These are phyloP conservation scores for Acropternis orthonyx DNA, from an alignment of 2,797 vertebrate genomes.

Conservation along the genomic window DNA sequence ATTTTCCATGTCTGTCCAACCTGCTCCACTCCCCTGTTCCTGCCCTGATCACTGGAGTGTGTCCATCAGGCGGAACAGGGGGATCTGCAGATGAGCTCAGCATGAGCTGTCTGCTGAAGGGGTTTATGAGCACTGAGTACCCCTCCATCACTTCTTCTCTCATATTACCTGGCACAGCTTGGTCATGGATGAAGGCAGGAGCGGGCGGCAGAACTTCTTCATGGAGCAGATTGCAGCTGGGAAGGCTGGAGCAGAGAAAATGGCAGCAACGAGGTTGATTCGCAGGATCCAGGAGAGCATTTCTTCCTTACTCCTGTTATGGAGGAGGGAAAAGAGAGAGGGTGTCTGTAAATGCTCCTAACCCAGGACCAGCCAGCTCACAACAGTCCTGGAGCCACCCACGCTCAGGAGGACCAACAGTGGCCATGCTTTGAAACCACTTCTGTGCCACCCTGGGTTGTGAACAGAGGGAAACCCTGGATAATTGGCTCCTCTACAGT, in stretches of 20 bases:
- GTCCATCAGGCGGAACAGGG: background rate
- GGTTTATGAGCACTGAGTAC: background rate
- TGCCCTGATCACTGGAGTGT: background rate
- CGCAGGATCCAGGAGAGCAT: slow-evolving; percentile 97
- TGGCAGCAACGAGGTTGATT: slow-evolving; percentile 93
- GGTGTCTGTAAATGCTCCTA: background rate
- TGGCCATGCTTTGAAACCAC: background rate
- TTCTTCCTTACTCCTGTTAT: slow-evolving; percentile 90
- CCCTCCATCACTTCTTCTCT: background rate
- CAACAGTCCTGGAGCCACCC: background rate
- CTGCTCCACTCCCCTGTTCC: background rate
- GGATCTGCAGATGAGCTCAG: background rate
- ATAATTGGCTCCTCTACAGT: background rate
- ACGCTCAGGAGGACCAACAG: fast-evolving
- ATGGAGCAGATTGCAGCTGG: slow-evolving; percentile 96
- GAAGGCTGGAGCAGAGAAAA: slow-evolving; percentile 95
- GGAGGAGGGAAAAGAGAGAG: background rate
- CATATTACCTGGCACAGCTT: slow-evolving; percentile 89
- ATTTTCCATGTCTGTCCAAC: background rate
- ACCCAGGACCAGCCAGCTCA: background rate
- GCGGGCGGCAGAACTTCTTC: slow-evolving; percentile 94
- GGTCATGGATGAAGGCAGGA: slow-evolving; percentile 90
- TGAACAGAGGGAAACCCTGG: background rate
- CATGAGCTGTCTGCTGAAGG: background rate
- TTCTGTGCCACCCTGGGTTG: background rate